Percentiles rank a stretch among this genome's conserved stretches.
Conservation (phyloP, 2,113 vertebrate species). For the Argyrosomus japonicus region DNA sequence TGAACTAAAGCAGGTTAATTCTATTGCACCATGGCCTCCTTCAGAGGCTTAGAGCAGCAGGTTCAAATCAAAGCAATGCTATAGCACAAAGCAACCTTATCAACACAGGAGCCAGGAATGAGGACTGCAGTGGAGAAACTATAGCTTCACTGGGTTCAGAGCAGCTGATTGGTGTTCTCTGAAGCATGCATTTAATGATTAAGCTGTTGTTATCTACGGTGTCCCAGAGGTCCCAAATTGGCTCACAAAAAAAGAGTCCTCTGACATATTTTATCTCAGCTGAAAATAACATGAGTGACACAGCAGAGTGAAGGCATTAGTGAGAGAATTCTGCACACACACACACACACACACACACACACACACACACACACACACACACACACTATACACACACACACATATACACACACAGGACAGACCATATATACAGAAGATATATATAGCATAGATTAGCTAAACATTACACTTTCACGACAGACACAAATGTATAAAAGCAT, state of each 20-base stretch:
- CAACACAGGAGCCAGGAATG: constrained; percentile 58
- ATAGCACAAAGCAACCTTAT: constrained; percentile 68
- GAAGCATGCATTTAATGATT: constrained; percentile 65
- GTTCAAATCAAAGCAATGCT: constrained; percentile 74
- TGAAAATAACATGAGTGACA: constrained; percentile 24
- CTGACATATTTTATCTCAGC: constrained; percentile 44
- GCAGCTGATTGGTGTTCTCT: constrained; percentile 58
- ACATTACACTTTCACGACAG: background rate
- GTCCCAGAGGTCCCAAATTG: constrained; percentile 50
- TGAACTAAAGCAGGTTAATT: constrained; percentile 80
- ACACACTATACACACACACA: background rate
- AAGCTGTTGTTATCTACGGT: constrained; percentile 44
- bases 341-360: background rate
- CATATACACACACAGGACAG: background rate
- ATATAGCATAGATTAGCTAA: background rate
- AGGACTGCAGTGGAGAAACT: constrained; percentile 38
- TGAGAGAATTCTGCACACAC: background rate
- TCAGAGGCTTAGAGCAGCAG: constrained; percentile 61
- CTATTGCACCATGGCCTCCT: constrained; percentile 69
- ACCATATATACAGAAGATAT: background rate
- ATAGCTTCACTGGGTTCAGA: constrained; percentile 44
- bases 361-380: background rate
- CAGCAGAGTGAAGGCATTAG: constrained; percentile 29
- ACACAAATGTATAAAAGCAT: background rate
- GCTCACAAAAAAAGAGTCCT: constrained; percentile 35